Evolutionary conservation across 1,140 invertebrate genomes (phyloP).

Genomic region (Heliconius congener): DNA sequence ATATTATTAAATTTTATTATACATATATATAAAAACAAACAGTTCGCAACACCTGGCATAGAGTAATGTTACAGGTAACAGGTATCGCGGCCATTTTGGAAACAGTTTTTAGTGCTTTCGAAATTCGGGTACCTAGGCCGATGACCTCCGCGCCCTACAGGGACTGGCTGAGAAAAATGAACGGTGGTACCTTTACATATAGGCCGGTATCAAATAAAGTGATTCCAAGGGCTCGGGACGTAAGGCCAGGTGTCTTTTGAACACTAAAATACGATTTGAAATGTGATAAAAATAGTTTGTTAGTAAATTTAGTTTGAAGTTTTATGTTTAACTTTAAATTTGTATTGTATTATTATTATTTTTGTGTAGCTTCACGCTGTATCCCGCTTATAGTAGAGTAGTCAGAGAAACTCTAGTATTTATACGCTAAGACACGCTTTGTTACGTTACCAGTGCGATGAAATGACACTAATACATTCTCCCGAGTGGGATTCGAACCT

Average conservation of each 20-base stretch:
- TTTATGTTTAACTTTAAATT: background rate
- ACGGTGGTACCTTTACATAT: conserved; percentile 39
- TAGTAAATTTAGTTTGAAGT: background rate
- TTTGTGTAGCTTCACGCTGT: background rate
- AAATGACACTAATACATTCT: no score
- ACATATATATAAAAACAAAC: background rate
- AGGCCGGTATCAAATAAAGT: conserved; percentile 47
- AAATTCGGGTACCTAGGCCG: conserved; percentile 78
- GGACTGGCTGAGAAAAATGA: conserved; percentile 44
- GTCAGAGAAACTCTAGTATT: no score
- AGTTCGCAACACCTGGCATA: conserved; percentile 61
- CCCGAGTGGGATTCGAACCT: no score
- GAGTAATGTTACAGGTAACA: conserved; percentile 80
- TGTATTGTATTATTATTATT: background rate
- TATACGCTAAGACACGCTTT: no score
- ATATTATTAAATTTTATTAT: background rate
- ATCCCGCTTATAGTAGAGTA: no score
- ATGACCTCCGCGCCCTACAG: conserved; percentile 63
- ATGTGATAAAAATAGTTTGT: conserved; percentile 26
- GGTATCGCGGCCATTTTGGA: conserved; percentile 74
- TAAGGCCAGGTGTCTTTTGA: conserved; percentile 36
- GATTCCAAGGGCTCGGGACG: conserved; percentile 36
- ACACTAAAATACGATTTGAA: background rate
- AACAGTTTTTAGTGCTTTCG: conserved; percentile 78
- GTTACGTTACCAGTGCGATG: no score